Evolutionary conservation across 1,140 invertebrate genomes (phyloP), one percentile per base, ranked within the genome.

Genomic region (Atta texana): DNA sequence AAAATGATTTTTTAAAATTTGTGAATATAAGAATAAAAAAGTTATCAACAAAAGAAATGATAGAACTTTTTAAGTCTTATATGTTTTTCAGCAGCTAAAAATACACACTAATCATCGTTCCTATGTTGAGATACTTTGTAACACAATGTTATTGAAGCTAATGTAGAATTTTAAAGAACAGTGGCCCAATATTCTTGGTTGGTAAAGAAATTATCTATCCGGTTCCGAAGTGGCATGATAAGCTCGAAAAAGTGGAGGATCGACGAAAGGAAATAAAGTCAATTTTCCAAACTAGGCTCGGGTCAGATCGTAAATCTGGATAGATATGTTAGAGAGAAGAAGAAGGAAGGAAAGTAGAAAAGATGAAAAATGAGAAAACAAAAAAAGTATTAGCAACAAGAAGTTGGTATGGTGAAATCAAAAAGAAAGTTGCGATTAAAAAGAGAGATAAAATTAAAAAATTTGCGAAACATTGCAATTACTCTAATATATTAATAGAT

Each of bases 191-290:
- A 84, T 87, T 89, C 64, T 51, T 5, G 28, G 59, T 34, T 14
- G n/a, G 64, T 21, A 34, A 88, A 86, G 76, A 76, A 87, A 90
- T 91, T 87, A 64, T 28, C 39, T 31, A 74, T 86, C 61, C 63
- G 66, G 61, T 84, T 57, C 74, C 61, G 44, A 71, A 64, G 21
- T 72, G 69, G 44, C 89, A 57, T 68, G 91, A 92, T 92, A 91
- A 90, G 87, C 34, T 31, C 10, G 31, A 80, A 88, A 64, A 53
- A 71, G 53, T 72, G 75, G 34, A 71, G 71, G 74, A 89, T 87
- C 68, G 84, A 21, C 71, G 63, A 87, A 77, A 86, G 86, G 85
- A 84, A 89, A 91, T 92, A 88, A 90, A 91, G 74, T 90, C 87
- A 85, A 90, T 89, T 90, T 78, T 51, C 55, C 63, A 16, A 44